A percentile compares a stretch with the other conserved stretches of the same genome.
Conservation (phyloP, 2,113 vertebrate genomes). For the Origma solitaria region DNA sequence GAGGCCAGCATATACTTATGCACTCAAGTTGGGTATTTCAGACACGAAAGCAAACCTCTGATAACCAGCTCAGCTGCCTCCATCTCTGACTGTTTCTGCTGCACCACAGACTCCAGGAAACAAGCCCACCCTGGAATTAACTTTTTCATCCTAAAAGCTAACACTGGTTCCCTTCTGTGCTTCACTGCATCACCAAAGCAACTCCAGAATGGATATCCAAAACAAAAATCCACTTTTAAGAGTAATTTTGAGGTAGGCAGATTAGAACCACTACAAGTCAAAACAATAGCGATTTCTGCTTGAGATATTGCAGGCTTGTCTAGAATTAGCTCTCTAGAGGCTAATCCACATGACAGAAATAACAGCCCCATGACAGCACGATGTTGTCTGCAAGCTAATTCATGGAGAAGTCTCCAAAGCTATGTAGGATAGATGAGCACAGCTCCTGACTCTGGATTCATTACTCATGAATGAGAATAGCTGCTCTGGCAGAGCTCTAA, state of each 20-base stretch:
- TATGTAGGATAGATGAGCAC: neutral
- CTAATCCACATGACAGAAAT: neutral
- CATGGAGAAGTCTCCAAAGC: neutral
- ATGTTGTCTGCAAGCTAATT: neutral
- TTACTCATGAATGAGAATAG: neutral
- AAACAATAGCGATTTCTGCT: neutral
- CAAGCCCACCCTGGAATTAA: neutral
- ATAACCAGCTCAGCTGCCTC: neutral
- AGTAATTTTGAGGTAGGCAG: neutral
- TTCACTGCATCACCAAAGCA: neutral
- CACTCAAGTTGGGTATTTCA: neutral
- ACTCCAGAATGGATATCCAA: neutral
- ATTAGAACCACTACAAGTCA: neutral
- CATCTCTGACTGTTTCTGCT: neutral
- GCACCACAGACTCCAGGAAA: neutral
- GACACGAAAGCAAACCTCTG: neutral
- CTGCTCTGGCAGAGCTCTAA: neutral
- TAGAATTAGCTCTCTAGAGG: neutral
- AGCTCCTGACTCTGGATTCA: neutral
- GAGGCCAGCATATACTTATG: neutral
- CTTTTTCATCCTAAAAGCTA: neutral
- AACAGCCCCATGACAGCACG: neutral
- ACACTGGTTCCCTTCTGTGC: neutral
- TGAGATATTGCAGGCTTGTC: neutral
- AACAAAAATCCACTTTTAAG: neutral